These are phyloP conservation scores for Yponomeuta plumbellus DNA, from an alignment of 2,888 invertebrate genomes.

Conservation along the genomic window DNA sequence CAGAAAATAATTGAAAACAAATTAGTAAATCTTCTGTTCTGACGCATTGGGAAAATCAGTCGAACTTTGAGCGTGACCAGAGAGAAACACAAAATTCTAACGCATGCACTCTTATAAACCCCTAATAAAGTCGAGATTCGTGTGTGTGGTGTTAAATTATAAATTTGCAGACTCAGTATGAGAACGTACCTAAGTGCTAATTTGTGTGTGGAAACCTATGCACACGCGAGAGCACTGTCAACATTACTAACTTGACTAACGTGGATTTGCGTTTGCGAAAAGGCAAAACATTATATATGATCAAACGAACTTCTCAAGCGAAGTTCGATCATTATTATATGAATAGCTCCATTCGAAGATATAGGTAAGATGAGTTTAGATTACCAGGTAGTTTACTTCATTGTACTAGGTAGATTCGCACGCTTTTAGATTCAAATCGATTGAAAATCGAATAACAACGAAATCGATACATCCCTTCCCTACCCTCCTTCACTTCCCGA, in stretches of 20 bases:
- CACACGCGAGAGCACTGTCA: conserved; percentile 28
- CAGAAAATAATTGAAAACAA: neutral
- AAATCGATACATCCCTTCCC: too few relatives aligned
- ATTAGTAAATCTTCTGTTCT: neutral
- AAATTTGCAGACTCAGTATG: neutral
- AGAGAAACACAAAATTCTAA: neutral
- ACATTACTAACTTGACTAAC: conserved; percentile 12
- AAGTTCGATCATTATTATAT: too few relatives aligned
- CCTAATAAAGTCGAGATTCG: too few relatives aligned
- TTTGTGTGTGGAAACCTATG: conserved; percentile 31
- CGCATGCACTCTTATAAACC: neutral
- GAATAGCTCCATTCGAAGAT: too few relatives aligned
- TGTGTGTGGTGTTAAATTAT: too few relatives aligned
- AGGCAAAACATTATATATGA: neutral
- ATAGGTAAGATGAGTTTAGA: too few relatives aligned
- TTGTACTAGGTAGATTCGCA: too few relatives aligned
- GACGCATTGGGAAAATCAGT: neutral
- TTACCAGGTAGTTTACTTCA: too few relatives aligned
- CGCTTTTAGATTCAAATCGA: too few relatives aligned
- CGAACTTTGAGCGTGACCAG: neutral
- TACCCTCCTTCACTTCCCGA: too few relatives aligned
- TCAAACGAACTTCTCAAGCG: too few relatives aligned
- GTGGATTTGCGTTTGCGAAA: neutral
- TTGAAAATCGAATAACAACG: too few relatives aligned
- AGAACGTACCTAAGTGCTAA: conserved; percentile 29